Evolutionary conservation across 2,888 invertebrate species (phyloP).

Genomic region (Anthrax anthrax): DNA sequence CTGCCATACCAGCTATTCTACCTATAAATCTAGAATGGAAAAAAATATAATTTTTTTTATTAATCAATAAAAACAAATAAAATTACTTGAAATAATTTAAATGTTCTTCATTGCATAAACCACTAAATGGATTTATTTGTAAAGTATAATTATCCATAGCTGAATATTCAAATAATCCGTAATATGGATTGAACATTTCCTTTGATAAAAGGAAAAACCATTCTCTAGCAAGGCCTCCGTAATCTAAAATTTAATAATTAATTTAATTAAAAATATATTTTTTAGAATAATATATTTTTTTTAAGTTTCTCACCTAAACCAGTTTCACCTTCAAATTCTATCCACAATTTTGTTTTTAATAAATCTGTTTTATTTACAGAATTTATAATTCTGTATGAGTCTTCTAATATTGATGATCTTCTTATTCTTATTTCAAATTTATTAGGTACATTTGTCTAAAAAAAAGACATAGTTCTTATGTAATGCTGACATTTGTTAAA

Average conservation of each 20-base stretch:
- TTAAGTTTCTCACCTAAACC: slow-evolving; percentile 48
- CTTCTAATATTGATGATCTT: slow-evolving; percentile 84
- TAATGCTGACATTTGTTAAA: too few species aligned
- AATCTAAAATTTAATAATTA: slow-evolving; percentile 46
- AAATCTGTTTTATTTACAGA: slow-evolving; percentile 80
- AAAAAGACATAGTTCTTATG: slow-evolving; percentile 18
- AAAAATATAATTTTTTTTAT: too few species aligned
- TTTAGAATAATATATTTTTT: too few species aligned
- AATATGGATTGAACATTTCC: slow-evolving; percentile 99
- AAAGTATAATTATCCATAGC: slow-evolving; percentile 99
- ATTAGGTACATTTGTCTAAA: slow-evolving; percentile 86
- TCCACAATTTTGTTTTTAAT: slow-evolving; percentile 95
- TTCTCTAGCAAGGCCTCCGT: slow-evolving; percentile 91
- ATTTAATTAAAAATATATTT: not conserved
- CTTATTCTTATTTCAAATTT: slow-evolving; percentile 95
- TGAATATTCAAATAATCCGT: slow-evolving; percentile 97
- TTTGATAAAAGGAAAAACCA: slow-evolving; percentile 98
- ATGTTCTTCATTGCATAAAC: slow-evolving; percentile 95
- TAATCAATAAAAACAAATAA: too few species aligned
- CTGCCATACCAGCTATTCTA: slow-evolving; percentile 95
- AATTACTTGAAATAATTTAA: slow-evolving; percentile 79
- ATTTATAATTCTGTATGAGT: slow-evolving; percentile 91
- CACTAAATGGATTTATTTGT: slow-evolving; percentile 97
- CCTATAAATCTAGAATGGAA: slow-evolving; percentile 62
- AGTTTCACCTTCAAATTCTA: slow-evolving; percentile 96